phyloP scores from a whole-genome alignment of 2,113 vertebrate genomes.

The Ictidomys tridecemlineatus region DNA sequence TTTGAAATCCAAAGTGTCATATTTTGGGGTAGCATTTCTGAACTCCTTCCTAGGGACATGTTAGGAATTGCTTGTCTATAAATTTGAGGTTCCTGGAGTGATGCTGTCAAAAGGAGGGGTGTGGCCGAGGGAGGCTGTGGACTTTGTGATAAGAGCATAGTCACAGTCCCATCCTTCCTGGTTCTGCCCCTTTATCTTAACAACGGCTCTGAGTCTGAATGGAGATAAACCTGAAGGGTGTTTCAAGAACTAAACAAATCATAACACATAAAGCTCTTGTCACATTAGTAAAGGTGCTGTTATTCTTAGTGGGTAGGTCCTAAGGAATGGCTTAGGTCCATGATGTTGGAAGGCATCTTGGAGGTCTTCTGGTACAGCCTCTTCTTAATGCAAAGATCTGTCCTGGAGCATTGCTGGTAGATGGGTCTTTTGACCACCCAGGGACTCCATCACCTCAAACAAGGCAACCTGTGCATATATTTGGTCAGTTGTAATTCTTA shows the following conservation, averaged over 20 bases:
- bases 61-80: neutral
- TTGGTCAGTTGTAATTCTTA: slow-evolving; percentile 5
- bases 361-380: neutral
- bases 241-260: slow-evolving; percentile 34
- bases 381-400: neutral
- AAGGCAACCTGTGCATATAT: neutral
- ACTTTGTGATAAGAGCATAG: neutral
- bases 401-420: neutral
- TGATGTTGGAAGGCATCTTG: neutral
- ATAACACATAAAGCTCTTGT: neutral
- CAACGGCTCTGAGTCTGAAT: neutral
- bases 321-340: neutral
- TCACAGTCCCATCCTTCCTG: neutral
- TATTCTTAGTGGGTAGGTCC: neutral
- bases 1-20: neutral
- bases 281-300: neutral
- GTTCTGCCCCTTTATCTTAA: neutral
- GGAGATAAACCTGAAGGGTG: neutral
- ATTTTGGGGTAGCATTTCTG: neutral
- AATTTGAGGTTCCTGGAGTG: neutral
- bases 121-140: neutral
- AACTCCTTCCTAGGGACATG: neutral
- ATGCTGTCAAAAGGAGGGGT: neutral
- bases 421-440: neutral
- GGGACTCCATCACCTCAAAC: neutral